Conservation (phyloP, 2,113 vertebrate genomes). For the Percina caprodes region DNA sequence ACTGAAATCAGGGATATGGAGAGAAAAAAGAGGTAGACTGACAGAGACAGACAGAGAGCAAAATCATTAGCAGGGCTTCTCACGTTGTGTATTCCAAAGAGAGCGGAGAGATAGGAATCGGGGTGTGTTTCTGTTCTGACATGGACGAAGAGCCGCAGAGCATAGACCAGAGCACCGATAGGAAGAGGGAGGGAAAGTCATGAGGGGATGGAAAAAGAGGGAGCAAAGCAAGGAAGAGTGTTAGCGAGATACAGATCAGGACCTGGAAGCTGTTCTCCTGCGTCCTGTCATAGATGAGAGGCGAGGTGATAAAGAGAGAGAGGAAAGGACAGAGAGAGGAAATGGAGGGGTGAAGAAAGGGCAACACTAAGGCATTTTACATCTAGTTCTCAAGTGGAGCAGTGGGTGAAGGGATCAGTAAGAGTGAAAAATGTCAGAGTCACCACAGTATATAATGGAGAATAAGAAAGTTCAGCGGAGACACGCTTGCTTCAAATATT, state of each 20-base stretch:
- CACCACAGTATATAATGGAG: constrained; percentile 25
- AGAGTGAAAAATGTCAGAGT: constrained; percentile 59
- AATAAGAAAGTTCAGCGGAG: constrained; percentile 29
- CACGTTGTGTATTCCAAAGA: constrained; percentile 61
- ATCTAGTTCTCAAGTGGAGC: constrained; percentile 45
- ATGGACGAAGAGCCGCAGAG: constrained; percentile 67
- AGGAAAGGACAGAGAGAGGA: constrained; percentile 55
- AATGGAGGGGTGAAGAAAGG: constrained; percentile 54
- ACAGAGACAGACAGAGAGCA: not conserved
- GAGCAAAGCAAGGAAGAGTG: constrained; percentile 24
- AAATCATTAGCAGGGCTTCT: constrained; percentile 38
- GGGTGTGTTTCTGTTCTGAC: constrained; percentile 71
- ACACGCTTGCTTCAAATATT: constrained; percentile 37
- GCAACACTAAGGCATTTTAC: constrained; percentile 46
- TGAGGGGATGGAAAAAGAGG: constrained; percentile 10
- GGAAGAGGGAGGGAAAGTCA: constrained; percentile 11
- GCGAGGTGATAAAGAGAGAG: constrained; percentile 60
- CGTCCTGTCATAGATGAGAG: constrained; percentile 73
- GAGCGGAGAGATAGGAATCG: constrained; percentile 66
- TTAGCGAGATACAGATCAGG: constrained; percentile 70
- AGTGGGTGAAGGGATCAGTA: constrained; percentile 44
- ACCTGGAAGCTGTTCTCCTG: constrained; percentile 72
- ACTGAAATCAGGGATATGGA: constrained; percentile 24
- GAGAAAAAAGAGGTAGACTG: constrained; percentile 21
- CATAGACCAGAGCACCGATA: constrained; percentile 62